A percentile compares a stretch with the other conserved stretches of the same genome.
These are phyloP conservation scores for Eristalis tenax DNA, from an alignment of 2,888 invertebrate species.

Conservation along the genomic window DNA sequence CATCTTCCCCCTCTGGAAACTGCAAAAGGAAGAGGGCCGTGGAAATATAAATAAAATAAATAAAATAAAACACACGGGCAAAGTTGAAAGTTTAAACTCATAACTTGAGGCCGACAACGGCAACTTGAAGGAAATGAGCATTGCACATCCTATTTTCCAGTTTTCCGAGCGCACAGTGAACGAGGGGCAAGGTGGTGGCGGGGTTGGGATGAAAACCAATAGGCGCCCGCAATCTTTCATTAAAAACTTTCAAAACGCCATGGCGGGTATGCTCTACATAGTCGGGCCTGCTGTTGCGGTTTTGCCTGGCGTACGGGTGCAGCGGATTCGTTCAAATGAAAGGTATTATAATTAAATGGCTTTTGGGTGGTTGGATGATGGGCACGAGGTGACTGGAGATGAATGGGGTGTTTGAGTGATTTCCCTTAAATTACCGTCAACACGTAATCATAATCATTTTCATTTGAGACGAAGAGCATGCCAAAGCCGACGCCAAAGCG, in stretches of 20 bases:
- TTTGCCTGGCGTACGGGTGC: conserved; percentile 41
- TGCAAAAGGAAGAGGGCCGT: conserved; percentile 37
- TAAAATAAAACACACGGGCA: conserved; percentile 53
- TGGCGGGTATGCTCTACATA: conserved; percentile 21
- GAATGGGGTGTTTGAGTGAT: conserved; percentile 19
- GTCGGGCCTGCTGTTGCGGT: conserved; percentile 68
- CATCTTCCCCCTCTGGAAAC: conserved; percentile 31
- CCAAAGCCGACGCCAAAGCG: neutral
- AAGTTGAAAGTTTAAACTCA: conserved; percentile 69
- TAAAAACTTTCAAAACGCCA: conserved; percentile 68
- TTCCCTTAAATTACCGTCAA: conserved; percentile 58
- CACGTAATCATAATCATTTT: conserved; percentile 62
- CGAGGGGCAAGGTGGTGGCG: neutral
- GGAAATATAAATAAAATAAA: conserved; percentile 64
- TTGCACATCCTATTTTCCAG: conserved; percentile 59
- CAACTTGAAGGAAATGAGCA: conserved; percentile 69
- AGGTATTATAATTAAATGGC: conserved; percentile 70
- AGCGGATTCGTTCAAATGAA: conserved; percentile 47
- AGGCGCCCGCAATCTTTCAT: conserved; percentile 71
- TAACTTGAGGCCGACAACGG: conserved; percentile 67
- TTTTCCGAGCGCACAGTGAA: conserved; percentile 8
- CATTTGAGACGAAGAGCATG: conserved; percentile 28
- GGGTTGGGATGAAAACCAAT: conserved; percentile 42
- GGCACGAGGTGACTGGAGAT: neutral
- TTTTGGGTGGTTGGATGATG: conserved; percentile 5